Evolutionary conservation across 2,113 vertebrate species (phyloP).

Genomic region (Hassar affinis): DNA sequence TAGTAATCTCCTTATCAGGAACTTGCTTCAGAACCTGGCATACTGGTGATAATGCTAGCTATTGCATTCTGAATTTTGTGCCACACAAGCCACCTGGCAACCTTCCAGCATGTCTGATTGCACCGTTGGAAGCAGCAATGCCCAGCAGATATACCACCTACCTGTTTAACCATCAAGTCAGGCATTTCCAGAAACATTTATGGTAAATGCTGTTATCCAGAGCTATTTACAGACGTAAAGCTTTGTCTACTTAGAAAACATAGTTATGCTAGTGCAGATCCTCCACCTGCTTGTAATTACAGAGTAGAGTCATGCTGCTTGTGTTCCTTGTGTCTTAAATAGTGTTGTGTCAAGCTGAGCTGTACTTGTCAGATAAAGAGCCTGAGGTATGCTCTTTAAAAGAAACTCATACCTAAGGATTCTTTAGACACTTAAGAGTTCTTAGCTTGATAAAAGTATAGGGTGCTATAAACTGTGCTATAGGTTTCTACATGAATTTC

Average conservation of each 20-base stretch:
- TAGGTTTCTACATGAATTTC: neutral
- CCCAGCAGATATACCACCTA: neutral
- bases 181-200: neutral
- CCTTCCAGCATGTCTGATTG: neutral
- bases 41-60: neutral
- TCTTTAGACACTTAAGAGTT: neutral
- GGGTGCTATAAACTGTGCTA: neutral
- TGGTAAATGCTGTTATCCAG: neutral
- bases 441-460: neutral
- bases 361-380: neutral
- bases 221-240: neutral
- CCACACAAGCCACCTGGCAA: neutral
- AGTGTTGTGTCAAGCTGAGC: neutral
- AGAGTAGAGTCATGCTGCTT: neutral
- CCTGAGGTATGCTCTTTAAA: neutral
- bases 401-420: neutral
- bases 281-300: slow-evolving; percentile 1
- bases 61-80: neutral
- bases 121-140: neutral
- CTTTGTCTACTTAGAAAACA: neutral
- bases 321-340: neutral
- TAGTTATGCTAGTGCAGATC: neutral
- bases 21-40: neutral
- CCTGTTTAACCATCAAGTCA: neutral
- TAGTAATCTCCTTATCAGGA: neutral